Base-by-base conservation (phyloP, 2,888 invertebrate genomes). In the Heliconius ethilla region DNA sequence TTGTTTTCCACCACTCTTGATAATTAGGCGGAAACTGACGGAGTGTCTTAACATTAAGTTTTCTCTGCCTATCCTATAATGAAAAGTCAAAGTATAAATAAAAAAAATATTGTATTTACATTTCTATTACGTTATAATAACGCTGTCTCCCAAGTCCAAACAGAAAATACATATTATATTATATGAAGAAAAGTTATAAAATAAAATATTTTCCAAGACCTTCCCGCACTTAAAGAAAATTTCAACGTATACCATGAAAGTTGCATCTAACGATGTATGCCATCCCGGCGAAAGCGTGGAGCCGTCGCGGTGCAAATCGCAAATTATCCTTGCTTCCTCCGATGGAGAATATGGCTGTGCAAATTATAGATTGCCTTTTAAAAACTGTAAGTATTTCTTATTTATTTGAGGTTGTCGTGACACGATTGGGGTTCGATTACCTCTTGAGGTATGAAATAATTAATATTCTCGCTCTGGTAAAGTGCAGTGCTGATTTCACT, bases 291-390 rank as follows among this genome's bases (percentile, higher is more conserved):
- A 91, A 90, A 92, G 91, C 88, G 85, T 84, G 78, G 79, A 74
- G 74, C 74, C 80, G 84, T 83, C 83, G 89, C 89, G 87, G 83
- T 85, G 85, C 90, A 87, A 92, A 93, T 92, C 88, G 91, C 87
- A 92, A 92, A 92, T 92, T 92, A 91, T 92, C 89, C 89, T 89
- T 89, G 89, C 89, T 88, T 89, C 90, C 90, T 88, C 86, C 82
- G 40, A 40, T 40, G 40, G 18, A 45, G 65, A 45, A 74, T 74
- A 45, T 63, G 74, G 18, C 27, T 74, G 72, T 59, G 62, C 29
- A 65, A 74, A 74, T 65, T 65, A 40, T 65, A 74, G 62, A 62
- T 18, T 74, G 27, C n/a, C 25, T 55, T 27, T 55, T n/a, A 37
- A 70, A 69, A 22, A 70, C 22, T 51, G 27, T 11, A 59, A 76